Conservation (phyloP, 1,140 invertebrate species). For the Homarus americanus region DNA sequence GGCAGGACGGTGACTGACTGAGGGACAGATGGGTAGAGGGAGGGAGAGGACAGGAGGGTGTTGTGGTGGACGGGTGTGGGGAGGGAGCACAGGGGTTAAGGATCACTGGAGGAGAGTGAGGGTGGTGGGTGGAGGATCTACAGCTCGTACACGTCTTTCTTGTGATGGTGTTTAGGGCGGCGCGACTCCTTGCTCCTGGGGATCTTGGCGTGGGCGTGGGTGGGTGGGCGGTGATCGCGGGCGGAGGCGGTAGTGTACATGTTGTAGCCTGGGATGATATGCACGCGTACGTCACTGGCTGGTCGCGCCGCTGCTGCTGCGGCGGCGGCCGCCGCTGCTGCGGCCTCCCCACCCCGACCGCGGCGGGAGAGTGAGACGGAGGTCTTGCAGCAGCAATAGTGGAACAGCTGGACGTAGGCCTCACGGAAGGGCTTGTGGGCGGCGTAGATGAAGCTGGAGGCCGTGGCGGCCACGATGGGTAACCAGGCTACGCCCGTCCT, state of each 20-base stretch:
- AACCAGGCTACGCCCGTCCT: constrained; percentile 57
- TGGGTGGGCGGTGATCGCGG: constrained; percentile 74
- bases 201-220: constrained; percentile 52
- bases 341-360: constrained; percentile 82
- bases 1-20: no score
- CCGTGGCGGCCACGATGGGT: constrained; percentile 64
- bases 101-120: not conserved
- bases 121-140: constrained; percentile 10
- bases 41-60: no score
- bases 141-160: constrained; percentile 74
- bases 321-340: constrained; percentile 79
- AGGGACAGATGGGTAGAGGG: no score
- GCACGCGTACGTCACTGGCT: constrained; percentile 83
- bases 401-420: constrained; percentile 87
- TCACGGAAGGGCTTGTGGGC: constrained; percentile 79
- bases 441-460: constrained; percentile 69
- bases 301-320: constrained; percentile 59
- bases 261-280: constrained; percentile 87
- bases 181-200: constrained; percentile 64
- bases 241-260: constrained; percentile 85
- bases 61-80: no score
- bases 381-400: constrained; percentile 91
- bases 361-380: constrained; percentile 83
- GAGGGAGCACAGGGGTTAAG: not conserved
- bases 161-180: constrained; percentile 62